Percentiles rank a stretch among this genome's conserved stretches.
phyloP scores from a whole-genome alignment of 2,888 invertebrate species.

The Ormia ochracea region DNA sequence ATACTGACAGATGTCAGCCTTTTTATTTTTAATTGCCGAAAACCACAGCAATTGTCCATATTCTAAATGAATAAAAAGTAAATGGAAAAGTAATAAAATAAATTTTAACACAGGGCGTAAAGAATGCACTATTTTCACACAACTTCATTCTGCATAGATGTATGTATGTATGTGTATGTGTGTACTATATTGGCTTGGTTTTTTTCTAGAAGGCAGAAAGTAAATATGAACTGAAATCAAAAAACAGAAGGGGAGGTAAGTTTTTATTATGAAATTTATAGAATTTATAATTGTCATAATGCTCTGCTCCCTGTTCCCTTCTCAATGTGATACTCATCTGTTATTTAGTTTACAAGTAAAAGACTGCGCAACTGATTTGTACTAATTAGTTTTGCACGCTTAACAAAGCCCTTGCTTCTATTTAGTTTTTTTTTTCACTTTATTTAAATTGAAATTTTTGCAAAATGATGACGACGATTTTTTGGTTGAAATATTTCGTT shows the following conservation, averaged over 20 bases:
- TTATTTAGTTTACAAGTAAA: not conserved
- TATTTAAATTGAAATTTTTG: conserved; percentile 17
- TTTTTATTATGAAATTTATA: conserved; percentile 24
- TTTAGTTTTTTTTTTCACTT: not conserved
- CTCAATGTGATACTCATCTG: not conserved
- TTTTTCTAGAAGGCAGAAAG: not conserved
- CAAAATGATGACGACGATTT: too few relatives aligned
- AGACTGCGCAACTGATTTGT: conserved; percentile 28
- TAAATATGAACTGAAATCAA: not conserved
- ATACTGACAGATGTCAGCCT: conserved; percentile 63
- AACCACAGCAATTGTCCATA: conserved; percentile 16
- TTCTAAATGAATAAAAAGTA: too few relatives aligned
- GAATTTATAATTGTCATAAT: conserved; percentile 1
- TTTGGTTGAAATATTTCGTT: conserved; percentile 10
- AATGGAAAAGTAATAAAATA: too few relatives aligned
- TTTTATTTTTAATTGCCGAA: conserved; percentile 32
- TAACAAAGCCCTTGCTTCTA: conserved; percentile 26
- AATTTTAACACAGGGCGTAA: too few relatives aligned
- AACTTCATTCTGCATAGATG: too few relatives aligned
- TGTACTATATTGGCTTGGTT: conserved; percentile 15
- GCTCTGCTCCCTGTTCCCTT: not conserved
- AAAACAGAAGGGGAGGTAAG: not conserved
- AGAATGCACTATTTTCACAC: too few relatives aligned
- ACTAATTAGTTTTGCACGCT: conserved; percentile 30
- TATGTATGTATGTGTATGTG: too few relatives aligned